These are phyloP conservation scores for Dolichopus griseipennis DNA, from an alignment of 2,888 invertebrate species.

Conservation along the genomic window DNA sequence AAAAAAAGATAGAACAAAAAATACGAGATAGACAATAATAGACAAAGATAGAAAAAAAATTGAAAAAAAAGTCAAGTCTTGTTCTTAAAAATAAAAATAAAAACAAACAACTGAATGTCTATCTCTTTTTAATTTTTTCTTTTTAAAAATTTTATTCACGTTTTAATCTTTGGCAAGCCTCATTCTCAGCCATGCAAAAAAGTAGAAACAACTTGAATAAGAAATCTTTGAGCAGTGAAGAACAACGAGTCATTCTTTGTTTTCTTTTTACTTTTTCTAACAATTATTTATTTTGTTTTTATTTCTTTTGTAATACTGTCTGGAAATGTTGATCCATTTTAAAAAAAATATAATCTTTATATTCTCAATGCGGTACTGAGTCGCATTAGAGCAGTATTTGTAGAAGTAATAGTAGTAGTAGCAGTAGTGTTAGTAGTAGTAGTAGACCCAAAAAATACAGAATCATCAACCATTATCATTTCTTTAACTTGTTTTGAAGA, in stretches of 20 bases:
- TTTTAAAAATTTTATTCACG: not conserved
- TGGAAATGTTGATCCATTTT: constrained; percentile 1
- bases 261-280: not conserved
- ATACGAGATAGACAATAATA: no score
- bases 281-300: not conserved
- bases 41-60: no score
- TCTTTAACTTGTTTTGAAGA: no score
- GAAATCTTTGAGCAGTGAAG: not conserved
- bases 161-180: not conserved
- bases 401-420: no score
- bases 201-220: not conserved
- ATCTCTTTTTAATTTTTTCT: no score
- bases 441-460: no score
- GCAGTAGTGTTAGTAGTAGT: no score
- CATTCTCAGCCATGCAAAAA: not conserved
- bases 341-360: not conserved
- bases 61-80: no score
- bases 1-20: no score
- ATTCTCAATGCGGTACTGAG: no score
- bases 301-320: not conserved
- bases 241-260: not conserved
- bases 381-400: no score
- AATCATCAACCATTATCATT: no score
- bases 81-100: not conserved
- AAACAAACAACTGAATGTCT: not conserved